Percentiles rank a stretch among this genome's conserved stretches.
Evolutionary conservation across 2,888 invertebrate species (phyloP).

Genomic region (Nudaria mundana): DNA sequence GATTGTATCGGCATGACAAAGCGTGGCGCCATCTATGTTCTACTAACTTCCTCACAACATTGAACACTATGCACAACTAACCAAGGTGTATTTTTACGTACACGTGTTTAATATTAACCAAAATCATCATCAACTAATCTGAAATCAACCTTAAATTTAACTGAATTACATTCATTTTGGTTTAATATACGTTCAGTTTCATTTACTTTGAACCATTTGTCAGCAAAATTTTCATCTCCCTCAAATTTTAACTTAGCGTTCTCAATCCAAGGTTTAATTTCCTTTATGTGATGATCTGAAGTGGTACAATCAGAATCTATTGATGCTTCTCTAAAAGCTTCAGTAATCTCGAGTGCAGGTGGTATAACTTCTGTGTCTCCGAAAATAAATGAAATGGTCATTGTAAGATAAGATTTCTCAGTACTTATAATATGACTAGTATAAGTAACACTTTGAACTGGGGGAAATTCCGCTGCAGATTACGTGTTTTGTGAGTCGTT

Average conservation of each 20-base stretch:
- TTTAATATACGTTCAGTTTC: constrained; percentile 28
- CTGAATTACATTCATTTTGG: constrained; percentile 37
- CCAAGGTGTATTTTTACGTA: constrained; percentile 27
- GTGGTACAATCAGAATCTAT: constrained; percentile 64
- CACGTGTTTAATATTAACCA: constrained; percentile 23
- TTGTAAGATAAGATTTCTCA: constrained; percentile 64
- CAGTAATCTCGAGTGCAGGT: constrained; percentile 74
- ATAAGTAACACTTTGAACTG: constrained; percentile 33
- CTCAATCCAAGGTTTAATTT: constrained; percentile 32
- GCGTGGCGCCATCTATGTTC: constrained; percentile 71
- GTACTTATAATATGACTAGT: constrained; percentile 43
- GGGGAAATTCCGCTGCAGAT: constrained; percentile 37
- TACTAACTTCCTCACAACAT: constrained; percentile 14
- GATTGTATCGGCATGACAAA: constrained; percentile 79
- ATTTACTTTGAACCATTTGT: constrained; percentile 56
- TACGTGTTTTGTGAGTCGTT: constrained; percentile 14
- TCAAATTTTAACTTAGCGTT: constrained; percentile 21
- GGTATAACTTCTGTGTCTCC: constrained; percentile 75
- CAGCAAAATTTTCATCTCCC: constrained; percentile 40
- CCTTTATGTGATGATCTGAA: constrained; percentile 40
- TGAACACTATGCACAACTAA: constrained; percentile 16
- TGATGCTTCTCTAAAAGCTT: constrained; percentile 71
- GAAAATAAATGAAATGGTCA: constrained; percentile 77
- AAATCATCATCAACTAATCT: constrained; percentile 13
- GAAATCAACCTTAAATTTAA: constrained; percentile 34